phyloP scores from a whole-genome alignment of 2,888 invertebrate genomes.

The Himalopsyche anomala region DNA sequence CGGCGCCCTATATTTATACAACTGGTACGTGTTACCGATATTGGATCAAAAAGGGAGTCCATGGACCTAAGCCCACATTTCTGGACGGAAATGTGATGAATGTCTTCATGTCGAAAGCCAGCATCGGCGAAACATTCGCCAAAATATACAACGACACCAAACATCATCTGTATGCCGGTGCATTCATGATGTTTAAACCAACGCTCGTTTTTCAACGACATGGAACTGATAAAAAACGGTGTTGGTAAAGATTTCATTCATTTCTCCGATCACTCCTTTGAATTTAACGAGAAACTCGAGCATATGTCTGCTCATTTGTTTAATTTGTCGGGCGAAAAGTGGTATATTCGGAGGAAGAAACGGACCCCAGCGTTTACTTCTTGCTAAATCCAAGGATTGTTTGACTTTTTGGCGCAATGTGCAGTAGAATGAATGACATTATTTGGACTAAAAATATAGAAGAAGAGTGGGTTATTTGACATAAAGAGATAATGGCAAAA shows the following conservation, averaged over 20 bases:
- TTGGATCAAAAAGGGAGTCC: constrained; percentile 58
- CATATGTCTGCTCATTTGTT: constrained; percentile 69
- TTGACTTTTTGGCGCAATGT: constrained; percentile 69
- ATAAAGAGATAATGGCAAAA: constrained; percentile 66
- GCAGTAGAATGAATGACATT: constrained; percentile 67
- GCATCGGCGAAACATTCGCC: constrained; percentile 48
- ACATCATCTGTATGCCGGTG: constrained; percentile 48
- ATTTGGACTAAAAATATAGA: constrained; percentile 62
- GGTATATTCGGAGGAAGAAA: constrained; percentile 72
- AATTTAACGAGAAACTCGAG: constrained; percentile 68
- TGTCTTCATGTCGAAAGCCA: constrained; percentile 41
- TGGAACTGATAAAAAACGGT: constrained; percentile 69
- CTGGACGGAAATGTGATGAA: constrained; percentile 55
- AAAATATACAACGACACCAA: constrained; percentile 57
- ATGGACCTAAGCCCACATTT: constrained; percentile 42
- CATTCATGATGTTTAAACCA: constrained; percentile 57
- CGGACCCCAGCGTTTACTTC: constrained; percentile 74
- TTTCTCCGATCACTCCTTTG: constrained; percentile 70
- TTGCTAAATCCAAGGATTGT: constrained; percentile 74
- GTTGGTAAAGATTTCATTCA: constrained; percentile 70
- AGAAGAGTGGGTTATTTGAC: constrained; percentile 65
- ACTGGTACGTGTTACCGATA: constrained; percentile 49
- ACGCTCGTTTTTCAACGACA: constrained; percentile 65
- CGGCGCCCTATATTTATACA: constrained; percentile 66
- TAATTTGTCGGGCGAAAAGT: constrained; percentile 70